A percentile compares a stretch with the other conserved stretches of the same genome.
Evolutionary conservation across 2,113 vertebrate genomes (phyloP).

Genomic region (Oreochromis spilurus): DNA sequence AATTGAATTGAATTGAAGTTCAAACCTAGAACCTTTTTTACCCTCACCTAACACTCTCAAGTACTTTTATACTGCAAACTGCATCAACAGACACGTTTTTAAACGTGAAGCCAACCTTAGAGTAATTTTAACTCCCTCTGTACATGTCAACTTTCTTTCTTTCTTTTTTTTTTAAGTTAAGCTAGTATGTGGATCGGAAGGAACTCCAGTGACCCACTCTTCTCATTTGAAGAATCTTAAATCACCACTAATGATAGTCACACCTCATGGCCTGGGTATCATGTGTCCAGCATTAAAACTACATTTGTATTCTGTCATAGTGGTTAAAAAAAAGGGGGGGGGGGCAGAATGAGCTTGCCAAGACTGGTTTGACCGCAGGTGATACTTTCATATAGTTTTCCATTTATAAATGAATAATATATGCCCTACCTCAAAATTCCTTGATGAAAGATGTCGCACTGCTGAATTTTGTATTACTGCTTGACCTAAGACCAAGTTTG

Average conservation of each 20-base stretch:
- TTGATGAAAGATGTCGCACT: not conserved
- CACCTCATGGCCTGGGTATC: conserved; percentile 6
- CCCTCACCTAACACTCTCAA: not conserved
- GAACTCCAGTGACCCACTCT: not conserved
- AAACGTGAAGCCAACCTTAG: not conserved
- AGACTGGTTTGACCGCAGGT: not conserved
- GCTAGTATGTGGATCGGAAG: not conserved
- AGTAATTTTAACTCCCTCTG: conserved; percentile 5
- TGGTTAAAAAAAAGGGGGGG: not conserved
- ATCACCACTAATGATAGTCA: not conserved
- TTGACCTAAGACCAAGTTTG: not conserved
- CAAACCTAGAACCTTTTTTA: not conserved
- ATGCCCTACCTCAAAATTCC: not conserved
- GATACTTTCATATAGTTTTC: not conserved
- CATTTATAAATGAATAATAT: not conserved
- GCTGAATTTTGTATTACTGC: not conserved
- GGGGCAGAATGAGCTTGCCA: not conserved
- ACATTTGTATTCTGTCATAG: not conserved
- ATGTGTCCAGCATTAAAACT: not conserved
- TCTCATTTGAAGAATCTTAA: not conserved
- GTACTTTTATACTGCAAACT: not conserved
- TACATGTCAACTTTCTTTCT: not conserved
- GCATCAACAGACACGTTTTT: not conserved
- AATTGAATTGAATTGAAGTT: too few species aligned
- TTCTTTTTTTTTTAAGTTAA: not conserved